These are phyloP conservation scores for Hyla sarda DNA, from an alignment of 2,113 vertebrate species.

Conservation along the genomic window DNA sequence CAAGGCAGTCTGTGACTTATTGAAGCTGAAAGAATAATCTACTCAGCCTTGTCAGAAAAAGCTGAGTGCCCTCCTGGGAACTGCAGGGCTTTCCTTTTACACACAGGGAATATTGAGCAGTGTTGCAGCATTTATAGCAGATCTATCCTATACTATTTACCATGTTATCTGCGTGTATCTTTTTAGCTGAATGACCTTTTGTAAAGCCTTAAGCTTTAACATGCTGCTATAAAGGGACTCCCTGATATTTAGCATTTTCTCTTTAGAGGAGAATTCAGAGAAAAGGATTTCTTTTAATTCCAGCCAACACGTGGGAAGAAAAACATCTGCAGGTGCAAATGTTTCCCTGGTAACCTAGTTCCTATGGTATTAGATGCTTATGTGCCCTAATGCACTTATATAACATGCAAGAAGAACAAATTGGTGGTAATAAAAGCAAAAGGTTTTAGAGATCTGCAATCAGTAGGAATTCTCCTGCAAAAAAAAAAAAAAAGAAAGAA, in stretches of 20 bases:
- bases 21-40: slow-evolving; percentile 60
- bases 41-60: slow-evolving; percentile 56
- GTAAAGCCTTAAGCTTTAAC: slow-evolving; percentile 5
- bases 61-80: slow-evolving; percentile 32
- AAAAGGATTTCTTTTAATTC: slow-evolving; percentile 9
- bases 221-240: slow-evolving; percentile 25
- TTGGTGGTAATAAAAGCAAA: slow-evolving; percentile 51
- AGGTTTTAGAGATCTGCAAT: slow-evolving; percentile 47
- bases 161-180: background rate
- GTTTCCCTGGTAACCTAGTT: slow-evolving; percentile 60
- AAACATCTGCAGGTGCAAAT: slow-evolving; percentile 58
- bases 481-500: background rate
- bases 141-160: slow-evolving; percentile 27
- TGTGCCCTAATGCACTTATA: slow-evolving; percentile 57
- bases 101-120: slow-evolving; percentile 30
- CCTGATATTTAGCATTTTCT: slow-evolving; percentile 32
- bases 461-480: slow-evolving; percentile 36
- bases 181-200: slow-evolving; percentile 26
- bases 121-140: slow-evolving; percentile 33
- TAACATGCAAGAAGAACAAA: slow-evolving; percentile 55
- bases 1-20: slow-evolving; percentile 55
- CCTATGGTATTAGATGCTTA: slow-evolving; percentile 56
- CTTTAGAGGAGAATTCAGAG: slow-evolving; percentile 27
- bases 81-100: slow-evolving; percentile 37
- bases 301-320: slow-evolving; percentile 46